Percentiles rank a stretch among this genome's conserved stretches.
Evolutionary conservation across 2,797 vertebrate species (phyloP).

Genomic region (Gymnoscopelus microlampas): DNA sequence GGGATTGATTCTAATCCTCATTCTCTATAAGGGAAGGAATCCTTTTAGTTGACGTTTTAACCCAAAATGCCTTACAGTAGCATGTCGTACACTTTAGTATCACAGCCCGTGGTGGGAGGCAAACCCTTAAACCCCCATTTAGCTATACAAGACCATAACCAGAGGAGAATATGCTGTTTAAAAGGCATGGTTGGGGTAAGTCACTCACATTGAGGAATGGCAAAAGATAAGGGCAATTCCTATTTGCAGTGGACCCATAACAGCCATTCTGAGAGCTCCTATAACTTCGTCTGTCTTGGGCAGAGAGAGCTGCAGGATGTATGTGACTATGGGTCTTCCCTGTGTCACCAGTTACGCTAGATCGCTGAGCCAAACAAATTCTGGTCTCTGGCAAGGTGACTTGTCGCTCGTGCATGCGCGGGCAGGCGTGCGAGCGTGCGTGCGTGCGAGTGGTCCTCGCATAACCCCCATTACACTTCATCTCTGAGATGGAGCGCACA

Average conservation of each 20-base stretch:
- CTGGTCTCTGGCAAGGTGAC: slow-evolving; percentile 58
- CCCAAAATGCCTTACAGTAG: slow-evolving; percentile 40
- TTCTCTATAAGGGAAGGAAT: slow-evolving; percentile 38
- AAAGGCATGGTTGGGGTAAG: slow-evolving; percentile 25
- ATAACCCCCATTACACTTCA: slow-evolving; percentile 48
- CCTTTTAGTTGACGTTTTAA: slow-evolving; percentile 46
- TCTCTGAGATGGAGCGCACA: slow-evolving; percentile 45
- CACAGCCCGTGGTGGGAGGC: no score
- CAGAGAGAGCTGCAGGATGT: slow-evolving; percentile 36
- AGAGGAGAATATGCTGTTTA: neutral
- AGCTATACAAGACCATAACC: neutral
- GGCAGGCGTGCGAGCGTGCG: no score
- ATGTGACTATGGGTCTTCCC: slow-evolving; percentile 31
- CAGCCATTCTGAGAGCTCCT: slow-evolving; percentile 21
- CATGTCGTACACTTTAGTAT: slow-evolving; percentile 27
- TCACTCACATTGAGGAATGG: slow-evolving; percentile 38
- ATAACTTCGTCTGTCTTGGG: slow-evolving; percentile 32
- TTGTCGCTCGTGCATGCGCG: slow-evolving; percentile 38
- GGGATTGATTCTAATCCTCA: slow-evolving; percentile 49
- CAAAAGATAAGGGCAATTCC: slow-evolving; percentile 37
- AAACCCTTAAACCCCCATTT: no score
- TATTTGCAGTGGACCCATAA: slow-evolving; percentile 3
- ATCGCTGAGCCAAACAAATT: slow-evolving; percentile 53
- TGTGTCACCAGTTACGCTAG: slow-evolving; percentile 39
- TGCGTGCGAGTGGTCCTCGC: slow-evolving; percentile 16